These are phyloP conservation scores for Nematopogon swammerdamellus DNA, from an alignment of 2,888 invertebrate genomes.

Conservation along the genomic window DNA sequence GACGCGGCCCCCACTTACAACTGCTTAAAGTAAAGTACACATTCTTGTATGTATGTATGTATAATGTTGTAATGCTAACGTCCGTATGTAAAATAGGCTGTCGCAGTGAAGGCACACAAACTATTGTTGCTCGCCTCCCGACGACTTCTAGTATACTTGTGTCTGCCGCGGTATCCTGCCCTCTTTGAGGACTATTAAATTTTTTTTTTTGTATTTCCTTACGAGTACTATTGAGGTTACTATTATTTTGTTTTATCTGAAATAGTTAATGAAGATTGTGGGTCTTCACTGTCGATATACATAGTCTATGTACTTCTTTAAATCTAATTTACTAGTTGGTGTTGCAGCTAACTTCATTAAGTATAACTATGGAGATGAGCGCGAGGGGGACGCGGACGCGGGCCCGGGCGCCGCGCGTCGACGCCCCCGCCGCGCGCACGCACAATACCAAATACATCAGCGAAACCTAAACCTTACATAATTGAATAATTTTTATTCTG, in stretches of 20 bases:
- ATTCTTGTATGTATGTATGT: too few species aligned
- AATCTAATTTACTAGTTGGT: neutral
- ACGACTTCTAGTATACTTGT: too few species aligned
- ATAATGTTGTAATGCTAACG: constrained; percentile 26
- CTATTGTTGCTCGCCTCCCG: constrained; percentile 7
- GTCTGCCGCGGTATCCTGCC: too few species aligned
- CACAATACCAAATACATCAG: neutral
- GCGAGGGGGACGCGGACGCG: too few species aligned
- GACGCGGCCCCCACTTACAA: neutral
- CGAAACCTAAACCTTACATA: neutral
- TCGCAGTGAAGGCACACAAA: constrained; percentile 30
- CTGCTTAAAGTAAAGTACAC: neutral
- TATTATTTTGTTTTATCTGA: neutral
- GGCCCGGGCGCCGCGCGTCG: too few species aligned
- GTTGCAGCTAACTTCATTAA: neutral
- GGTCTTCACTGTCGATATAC: neutral
- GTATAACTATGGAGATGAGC: too few species aligned
- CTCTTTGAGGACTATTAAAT: too few species aligned
- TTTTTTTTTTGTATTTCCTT: too few species aligned
- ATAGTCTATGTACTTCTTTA: neutral
- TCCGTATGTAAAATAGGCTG: constrained; percentile 51
- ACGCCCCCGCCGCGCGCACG: too few species aligned
- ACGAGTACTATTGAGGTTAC: neutral
- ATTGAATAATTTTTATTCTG: neutral
- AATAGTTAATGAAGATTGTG: neutral